Conservation (phyloP, 1,140 invertebrate genomes). For the Sinonovacula constricta region DNA sequence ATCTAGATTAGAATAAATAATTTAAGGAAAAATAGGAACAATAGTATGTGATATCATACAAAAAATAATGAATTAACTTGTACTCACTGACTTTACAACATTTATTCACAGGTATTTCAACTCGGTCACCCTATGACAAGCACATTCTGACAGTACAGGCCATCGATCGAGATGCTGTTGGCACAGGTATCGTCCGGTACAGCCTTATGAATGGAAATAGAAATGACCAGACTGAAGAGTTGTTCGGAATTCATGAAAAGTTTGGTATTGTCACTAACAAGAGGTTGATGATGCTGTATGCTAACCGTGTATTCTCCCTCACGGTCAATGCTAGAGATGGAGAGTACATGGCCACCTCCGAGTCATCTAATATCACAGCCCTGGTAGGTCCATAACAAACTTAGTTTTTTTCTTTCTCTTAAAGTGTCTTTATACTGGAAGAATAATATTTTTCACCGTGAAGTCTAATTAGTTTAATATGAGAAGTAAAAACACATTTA, state of each 20-base stretch:
- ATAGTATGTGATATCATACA: too few species aligned
- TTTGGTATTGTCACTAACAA: conserved; percentile 40
- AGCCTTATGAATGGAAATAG: neutral
- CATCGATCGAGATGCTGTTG: conserved; percentile 44
- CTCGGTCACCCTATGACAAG: conserved; percentile 55
- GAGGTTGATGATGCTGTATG: conserved; percentile 41
- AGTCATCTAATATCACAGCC: conserved; percentile 33
- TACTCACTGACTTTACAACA: too few species aligned
- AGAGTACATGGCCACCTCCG: conserved; percentile 14
- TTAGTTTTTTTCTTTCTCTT: neutral
- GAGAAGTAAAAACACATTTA: too few species aligned
- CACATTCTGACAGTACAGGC: conserved; percentile 60
- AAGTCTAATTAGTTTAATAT: neutral
- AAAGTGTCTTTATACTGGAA: neutral
- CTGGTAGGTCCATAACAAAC: conserved; percentile 34
- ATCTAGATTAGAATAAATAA: too few species aligned
- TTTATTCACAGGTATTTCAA: conserved; percentile 63
- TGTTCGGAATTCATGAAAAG: conserved; percentile 38
- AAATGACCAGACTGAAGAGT: neutral
- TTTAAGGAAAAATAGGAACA: too few species aligned
- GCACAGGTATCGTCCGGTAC: conserved; percentile 24
- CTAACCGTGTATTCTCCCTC: conserved; percentile 24
- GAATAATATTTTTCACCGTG: conserved; percentile 14
- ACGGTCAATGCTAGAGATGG: conserved; percentile 23
- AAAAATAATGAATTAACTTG: too few species aligned